Conservation (phyloP, 2,113 vertebrate species). For the Phylloscopus whistleri region DNA sequence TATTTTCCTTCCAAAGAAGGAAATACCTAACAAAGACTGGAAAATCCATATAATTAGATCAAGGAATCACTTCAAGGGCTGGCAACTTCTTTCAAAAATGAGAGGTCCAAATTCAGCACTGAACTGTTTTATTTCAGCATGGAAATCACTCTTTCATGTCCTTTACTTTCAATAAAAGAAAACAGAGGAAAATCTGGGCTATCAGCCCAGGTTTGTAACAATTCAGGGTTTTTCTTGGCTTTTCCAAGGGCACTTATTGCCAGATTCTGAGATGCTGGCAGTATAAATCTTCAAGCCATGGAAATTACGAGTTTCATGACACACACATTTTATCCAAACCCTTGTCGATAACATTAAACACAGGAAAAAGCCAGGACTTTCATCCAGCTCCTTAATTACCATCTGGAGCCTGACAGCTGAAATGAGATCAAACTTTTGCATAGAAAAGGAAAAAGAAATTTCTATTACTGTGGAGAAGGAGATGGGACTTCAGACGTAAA, state of each 20-base stretch:
- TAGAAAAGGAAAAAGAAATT: neutral
- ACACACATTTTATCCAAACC: constrained; percentile 2
- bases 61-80: neutral
- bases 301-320: constrained; percentile 27
- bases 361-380: neutral
- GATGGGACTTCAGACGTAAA: neutral
- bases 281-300: constrained; percentile 32
- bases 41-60: neutral
- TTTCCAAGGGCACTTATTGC: neutral
- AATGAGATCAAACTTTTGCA: neutral
- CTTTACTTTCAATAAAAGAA: constrained; percentile 43
- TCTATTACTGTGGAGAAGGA: neutral
- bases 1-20: neutral
- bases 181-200: constrained; percentile 10
- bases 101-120: neutral
- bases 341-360: neutral
- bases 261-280: constrained; percentile 23
- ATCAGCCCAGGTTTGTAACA: constrained; percentile 22
- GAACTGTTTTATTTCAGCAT: neutral
- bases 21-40: neutral
- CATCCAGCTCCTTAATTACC: constrained; percentile 26
- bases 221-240: constrained; percentile 38
- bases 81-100: neutral
- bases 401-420: neutral
- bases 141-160: neutral